A percentile compares a stretch with the other conserved stretches of the same genome.
These are phyloP conservation scores for Climacteris rufus DNA, from an alignment of 2,113 vertebrate genomes.

Conservation along the genomic window DNA sequence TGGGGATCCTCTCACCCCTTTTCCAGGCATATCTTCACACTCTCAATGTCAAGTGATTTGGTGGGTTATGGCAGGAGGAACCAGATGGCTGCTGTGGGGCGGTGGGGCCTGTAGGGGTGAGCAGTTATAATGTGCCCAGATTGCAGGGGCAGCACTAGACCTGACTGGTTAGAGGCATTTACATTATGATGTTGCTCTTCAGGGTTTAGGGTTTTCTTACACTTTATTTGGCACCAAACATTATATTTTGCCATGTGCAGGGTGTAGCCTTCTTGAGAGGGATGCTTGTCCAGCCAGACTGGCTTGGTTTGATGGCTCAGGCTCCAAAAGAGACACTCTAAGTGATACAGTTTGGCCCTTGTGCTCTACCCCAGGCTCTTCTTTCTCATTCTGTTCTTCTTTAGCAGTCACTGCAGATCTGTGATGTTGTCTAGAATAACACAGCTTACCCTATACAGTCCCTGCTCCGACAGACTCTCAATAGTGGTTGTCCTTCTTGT, in stretches of 20 bases:
- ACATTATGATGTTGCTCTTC: not conserved
- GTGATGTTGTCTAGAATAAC: not conserved
- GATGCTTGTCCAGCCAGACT: not conserved
- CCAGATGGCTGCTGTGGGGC: not conserved
- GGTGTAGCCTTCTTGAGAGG: not conserved
- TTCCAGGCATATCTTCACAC: not conserved
- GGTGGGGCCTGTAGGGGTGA: rapidly evolving
- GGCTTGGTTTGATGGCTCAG: not conserved
- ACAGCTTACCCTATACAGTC: not conserved
- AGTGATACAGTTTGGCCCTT: not conserved
- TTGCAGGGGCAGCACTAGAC: not conserved
- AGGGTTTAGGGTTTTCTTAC: rapidly evolving
- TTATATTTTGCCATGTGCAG: not conserved
- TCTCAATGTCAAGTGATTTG: not conserved
- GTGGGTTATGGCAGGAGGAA: not conserved
- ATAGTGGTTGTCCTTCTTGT: not conserved
- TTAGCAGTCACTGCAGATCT: not conserved
- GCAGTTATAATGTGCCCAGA: too few species aligned
- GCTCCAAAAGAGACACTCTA: not conserved
- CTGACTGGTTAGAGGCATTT: not conserved
- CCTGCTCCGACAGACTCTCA: rapidly evolving
- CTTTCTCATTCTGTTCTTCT: not conserved
- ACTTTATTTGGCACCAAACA: not conserved
- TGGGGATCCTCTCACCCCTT: not conserved
- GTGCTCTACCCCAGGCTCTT: not conserved